A percentile compares a stretch with the other conserved stretches of the same genome.
These are phyloP conservation scores for Laterallus jamaicensis DNA, from an alignment of 2,113 vertebrate genomes.

Conservation along the genomic window DNA sequence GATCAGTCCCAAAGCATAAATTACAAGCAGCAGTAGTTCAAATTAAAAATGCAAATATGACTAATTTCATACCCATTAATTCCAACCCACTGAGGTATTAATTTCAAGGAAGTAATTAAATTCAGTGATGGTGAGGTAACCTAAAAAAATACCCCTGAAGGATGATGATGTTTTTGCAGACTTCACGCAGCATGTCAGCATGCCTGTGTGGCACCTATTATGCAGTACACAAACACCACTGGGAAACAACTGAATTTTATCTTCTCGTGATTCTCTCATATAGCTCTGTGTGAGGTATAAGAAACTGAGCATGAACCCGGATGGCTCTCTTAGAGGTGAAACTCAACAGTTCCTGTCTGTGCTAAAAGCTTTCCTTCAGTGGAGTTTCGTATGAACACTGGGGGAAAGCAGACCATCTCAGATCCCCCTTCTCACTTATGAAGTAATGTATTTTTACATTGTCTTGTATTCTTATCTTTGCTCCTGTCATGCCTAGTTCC, in stretches of 20 bases:
- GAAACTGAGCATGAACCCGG: neutral
- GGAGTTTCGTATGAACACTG: neutral
- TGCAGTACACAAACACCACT: neutral
- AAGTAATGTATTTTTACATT: neutral
- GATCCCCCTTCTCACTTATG: neutral
- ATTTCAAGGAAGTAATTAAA: conserved; percentile 2
- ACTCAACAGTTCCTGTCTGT: neutral
- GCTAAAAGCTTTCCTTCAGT: neutral
- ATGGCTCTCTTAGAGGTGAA: neutral
- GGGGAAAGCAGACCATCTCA: neutral
- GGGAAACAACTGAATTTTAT: neutral
- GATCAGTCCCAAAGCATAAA: neutral
- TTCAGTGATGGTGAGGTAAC: neutral
- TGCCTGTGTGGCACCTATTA: neutral
- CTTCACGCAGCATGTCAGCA: neutral
- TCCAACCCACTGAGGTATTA: neutral
- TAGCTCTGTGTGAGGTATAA: neutral
- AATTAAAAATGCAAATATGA: neutral
- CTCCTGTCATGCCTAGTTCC: neutral
- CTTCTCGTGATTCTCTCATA: neutral
- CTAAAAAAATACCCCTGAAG: neutral
- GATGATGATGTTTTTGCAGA: neutral
- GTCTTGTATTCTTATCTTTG: neutral
- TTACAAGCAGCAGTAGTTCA: neutral
- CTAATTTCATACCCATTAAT: neutral